Percentiles rank a stretch among this genome's conserved stretches.
Evolutionary conservation across 2,113 vertebrate species (phyloP).

Genomic region (Panthera uncia): DNA sequence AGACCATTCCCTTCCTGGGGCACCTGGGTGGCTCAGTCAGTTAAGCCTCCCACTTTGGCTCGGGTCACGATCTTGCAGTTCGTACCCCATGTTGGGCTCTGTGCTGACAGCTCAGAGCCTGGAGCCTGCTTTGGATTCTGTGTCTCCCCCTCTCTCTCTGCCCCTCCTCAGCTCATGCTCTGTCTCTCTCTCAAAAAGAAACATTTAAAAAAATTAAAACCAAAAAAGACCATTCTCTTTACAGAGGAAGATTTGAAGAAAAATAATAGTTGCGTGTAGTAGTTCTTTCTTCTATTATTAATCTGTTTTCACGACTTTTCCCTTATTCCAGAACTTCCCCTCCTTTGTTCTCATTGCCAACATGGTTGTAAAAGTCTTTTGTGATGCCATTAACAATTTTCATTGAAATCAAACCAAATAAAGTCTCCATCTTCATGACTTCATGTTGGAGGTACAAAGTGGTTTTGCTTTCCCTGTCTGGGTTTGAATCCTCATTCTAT

Average conservation of each 20-base stretch:
- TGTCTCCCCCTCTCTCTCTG: too few species aligned
- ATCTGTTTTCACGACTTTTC: background rate
- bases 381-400: background rate
- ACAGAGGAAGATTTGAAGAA: background rate
- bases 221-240: background rate
- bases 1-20: background rate
- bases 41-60: too few species aligned
- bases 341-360: background rate
- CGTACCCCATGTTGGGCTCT: too few species aligned
- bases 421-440: background rate
- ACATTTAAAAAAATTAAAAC: too few species aligned
- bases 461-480: background rate
- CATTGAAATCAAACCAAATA: background rate
- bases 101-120: too few species aligned
- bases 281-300: background rate
- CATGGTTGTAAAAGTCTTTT: background rate
- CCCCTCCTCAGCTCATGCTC: too few species aligned
- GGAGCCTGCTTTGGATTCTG: too few species aligned
- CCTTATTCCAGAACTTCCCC: background rate
- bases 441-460: background rate
- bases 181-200: too few species aligned
- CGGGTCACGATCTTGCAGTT: too few species aligned
- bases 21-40: too few species aligned
- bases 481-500: background rate
- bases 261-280: background rate